Base-by-base conservation (phyloP, 2,113 vertebrate species). In the Microcebus tavaratra region DNA sequence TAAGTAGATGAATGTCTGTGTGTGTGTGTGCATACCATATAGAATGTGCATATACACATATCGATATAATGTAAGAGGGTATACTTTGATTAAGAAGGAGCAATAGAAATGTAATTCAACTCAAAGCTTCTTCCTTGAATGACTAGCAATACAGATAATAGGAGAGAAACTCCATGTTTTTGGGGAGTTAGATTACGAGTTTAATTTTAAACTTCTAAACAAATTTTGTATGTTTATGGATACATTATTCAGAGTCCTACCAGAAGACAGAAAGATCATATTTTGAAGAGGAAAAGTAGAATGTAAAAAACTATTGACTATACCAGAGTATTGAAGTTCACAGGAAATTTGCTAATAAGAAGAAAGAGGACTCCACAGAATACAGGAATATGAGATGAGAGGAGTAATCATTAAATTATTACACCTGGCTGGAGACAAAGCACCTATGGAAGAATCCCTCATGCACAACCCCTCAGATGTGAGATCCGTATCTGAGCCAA, bases 401-500 rank as follows among this genome's bases (percentile, higher is more conserved):
- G 34, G 27, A 8, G 8, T 8, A 3, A 27, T n/a, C 75, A 50
- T 23, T 5, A 48, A 42, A 8, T 72, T 45, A 13, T 68, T 31
- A 48, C 11, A 67, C 5, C 7, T 31, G 27, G 25, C 10, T 15
- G 3, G 21, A 88, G 36, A 63, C 0, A 6, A 17, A 65, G 4
- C 45, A 39, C 31, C 18, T 12, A 14, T 7, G 20, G 63, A 68
- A 31, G 20, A 76, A 29, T 5, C 6, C 14, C 42, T 95, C 42
- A 57, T 0, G 0, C 3, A 12, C 25, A 25, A 17, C 4, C 14
- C 4, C 34, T 9, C 34, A 36, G 6, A 90, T 18, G 5, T 53
- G 45, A 68, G 17, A 81, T 23, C 29, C 27, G 55, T n/a, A 72
- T 34, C 53, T 72, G 8, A 72, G 0, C n/a, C 12, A 45, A 11